Conservation (phyloP, 2,113 vertebrate species). For the Dicentrarchus labrax region DNA sequence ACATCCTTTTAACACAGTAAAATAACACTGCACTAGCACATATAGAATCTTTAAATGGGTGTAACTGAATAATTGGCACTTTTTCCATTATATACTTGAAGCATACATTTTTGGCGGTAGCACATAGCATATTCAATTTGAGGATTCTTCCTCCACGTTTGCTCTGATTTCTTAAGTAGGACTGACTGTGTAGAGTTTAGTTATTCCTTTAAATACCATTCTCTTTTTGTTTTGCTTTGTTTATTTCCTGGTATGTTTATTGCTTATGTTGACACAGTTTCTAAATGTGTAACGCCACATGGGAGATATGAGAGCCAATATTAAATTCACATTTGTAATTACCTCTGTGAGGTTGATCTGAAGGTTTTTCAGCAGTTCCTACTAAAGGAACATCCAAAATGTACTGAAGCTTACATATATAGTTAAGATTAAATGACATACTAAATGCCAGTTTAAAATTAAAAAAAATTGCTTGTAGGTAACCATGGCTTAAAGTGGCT, state of each 20-base stretch:
- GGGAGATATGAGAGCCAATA: constrained; percentile 31
- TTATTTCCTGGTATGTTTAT: neutral
- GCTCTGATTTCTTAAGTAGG: neutral
- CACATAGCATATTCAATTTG: neutral
- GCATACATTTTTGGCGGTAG: neutral
- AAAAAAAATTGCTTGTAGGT: neutral
- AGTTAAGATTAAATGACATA: neutral
- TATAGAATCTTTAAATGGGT: neutral
- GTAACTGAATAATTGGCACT: neutral
- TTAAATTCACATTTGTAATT: constrained; percentile 43
- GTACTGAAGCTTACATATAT: neutral
- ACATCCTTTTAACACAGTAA: neutral
- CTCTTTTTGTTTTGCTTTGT: neutral
- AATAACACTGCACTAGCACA: neutral
- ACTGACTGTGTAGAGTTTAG: neutral
- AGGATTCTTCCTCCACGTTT: too few species aligned
- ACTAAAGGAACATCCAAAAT: neutral
- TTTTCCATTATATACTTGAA: neutral
- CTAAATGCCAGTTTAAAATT: neutral
- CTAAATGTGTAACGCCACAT: constrained; percentile 36
- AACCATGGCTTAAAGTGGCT: neutral
- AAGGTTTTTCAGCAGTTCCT: neutral
- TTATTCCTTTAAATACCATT: neutral
- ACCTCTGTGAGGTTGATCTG: constrained; percentile 3
- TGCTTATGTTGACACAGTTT: constrained; percentile 55